Conservation (phyloP, 64 coral and sea anemone genomes). For the Exaiptasia diaphana region DNA sequence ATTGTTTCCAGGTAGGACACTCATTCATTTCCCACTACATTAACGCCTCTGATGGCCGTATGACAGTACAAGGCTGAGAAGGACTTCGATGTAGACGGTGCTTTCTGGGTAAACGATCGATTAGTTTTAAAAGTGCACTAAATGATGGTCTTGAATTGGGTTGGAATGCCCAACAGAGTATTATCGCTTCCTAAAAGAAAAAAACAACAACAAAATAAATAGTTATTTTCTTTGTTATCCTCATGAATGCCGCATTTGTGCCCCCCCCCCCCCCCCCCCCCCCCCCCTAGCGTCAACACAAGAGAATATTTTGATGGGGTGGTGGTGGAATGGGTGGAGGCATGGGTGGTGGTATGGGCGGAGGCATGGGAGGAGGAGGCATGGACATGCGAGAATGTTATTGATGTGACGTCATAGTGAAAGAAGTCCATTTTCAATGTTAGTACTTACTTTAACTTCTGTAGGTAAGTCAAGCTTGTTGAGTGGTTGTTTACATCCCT, state of each 20-base stretch:
- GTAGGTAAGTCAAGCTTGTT: conserved; percentile 53
- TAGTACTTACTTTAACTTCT: conserved; percentile 82
- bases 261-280: neutral
- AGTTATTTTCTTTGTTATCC: neutral
- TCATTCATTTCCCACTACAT: too few relatives aligned
- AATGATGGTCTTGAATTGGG: conserved; percentile 70
- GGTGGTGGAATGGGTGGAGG: too few relatives aligned
- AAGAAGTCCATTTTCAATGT: neutral
- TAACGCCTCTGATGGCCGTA: conserved; percentile 56
- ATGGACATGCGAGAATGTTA: too few relatives aligned
- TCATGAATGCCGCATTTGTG: neutral
- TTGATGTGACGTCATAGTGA: too few relatives aligned
- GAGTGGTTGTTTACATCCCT: conserved; percentile 74
- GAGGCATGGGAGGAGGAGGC: too few relatives aligned
- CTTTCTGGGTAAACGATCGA: conserved; percentile 76
- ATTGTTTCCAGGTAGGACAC: too few relatives aligned
- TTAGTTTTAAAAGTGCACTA: conserved; percentile 56
- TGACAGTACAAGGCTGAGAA: conserved; percentile 84
- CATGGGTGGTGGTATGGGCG: too few relatives aligned
- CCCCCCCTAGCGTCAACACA: neutral
- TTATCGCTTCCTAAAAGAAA: conserved; percentile 63
- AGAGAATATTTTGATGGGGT: neutral
- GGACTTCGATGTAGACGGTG: conserved; percentile 75
- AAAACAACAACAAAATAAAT: neutral
- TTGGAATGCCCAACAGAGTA: conserved; percentile 74